These are phyloP conservation scores for Notocelia uddmanniana DNA, from an alignment of 2,888 invertebrate species.

Conservation along the genomic window DNA sequence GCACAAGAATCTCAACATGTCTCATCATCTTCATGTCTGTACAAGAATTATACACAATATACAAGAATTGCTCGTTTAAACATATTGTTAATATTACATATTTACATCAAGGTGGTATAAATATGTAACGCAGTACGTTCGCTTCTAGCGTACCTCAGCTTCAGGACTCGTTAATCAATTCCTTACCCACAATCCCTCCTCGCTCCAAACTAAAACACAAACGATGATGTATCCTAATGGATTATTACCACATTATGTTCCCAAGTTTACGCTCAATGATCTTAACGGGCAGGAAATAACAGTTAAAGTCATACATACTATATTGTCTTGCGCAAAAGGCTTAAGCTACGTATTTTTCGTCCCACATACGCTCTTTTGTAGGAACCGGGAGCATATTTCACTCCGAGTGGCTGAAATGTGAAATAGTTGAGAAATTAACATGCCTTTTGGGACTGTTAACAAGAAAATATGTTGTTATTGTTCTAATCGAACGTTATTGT, in stretches of 20 bases:
- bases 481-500: too few relatives aligned
- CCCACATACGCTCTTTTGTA: not conserved
- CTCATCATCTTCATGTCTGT: too few relatives aligned
- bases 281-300: constrained; percentile 31
- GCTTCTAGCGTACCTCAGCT: not conserved
- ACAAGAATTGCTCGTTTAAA: too few relatives aligned
- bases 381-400: not conserved
- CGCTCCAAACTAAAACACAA: constrained; percentile 24
- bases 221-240: constrained; percentile 18
- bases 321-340: not conserved
- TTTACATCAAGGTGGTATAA: too few relatives aligned
- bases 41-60: too few relatives aligned
- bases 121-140: too few relatives aligned
- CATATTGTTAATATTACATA: too few relatives aligned
- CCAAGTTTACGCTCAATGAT: constrained; percentile 37
- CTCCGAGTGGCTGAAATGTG: not conserved
- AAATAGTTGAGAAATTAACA: constrained; percentile 13
- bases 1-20: too few relatives aligned
- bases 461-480: not conserved
- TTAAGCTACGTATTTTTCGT: not conserved
- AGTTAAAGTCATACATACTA: constrained; percentile 8
- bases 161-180: constrained; percentile 3
- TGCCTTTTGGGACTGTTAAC: constrained; percentile 7
- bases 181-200: not conserved
- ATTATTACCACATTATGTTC: constrained; percentile 33